phyloP scores from a whole-genome alignment of 2,797 vertebrate species.

The Scyliorhinus canicula region DNA sequence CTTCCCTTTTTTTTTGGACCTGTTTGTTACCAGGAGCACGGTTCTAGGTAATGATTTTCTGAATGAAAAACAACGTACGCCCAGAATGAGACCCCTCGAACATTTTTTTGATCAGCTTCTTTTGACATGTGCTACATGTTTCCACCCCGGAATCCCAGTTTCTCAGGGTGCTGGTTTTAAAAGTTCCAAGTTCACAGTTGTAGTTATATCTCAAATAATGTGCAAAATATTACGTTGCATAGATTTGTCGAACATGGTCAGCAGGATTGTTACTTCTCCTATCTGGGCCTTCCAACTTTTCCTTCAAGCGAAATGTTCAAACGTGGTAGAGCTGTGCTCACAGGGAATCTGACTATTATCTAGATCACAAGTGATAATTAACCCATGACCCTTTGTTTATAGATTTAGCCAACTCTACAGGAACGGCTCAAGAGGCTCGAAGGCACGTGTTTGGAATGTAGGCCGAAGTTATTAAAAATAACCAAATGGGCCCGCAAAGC shows the following conservation, averaged over 20 bases:
- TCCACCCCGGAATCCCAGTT: not conserved
- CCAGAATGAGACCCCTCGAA: not conserved
- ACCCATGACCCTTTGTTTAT: not conserved
- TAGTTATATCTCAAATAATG: not conserved
- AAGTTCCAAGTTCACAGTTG: conserved; percentile 25
- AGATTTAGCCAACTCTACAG: not conserved
- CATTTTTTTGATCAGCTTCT: not conserved
- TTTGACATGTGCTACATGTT: not conserved
- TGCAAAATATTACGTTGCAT: conserved; percentile 33
- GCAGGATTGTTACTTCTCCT: not conserved
- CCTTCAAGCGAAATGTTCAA: not conserved
- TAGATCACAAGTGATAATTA: not conserved
- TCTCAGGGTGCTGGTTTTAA: not conserved
- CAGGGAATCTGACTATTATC: not conserved
- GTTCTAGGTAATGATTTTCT: not conserved
- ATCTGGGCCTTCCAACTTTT: not conserved
- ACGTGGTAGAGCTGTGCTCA: not conserved
- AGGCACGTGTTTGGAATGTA: not conserved
- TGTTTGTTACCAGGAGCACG: not conserved
- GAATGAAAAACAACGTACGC: not conserved
- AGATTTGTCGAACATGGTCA: not conserved
- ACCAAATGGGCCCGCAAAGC: not conserved
- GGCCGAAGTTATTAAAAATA: not conserved
- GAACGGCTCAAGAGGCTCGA: not conserved
- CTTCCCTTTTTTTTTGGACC: too few relatives aligned